Percentiles rank a stretch among this genome's conserved stretches.
Evolutionary conservation across 2,113 vertebrate species (phyloP).

Genomic region (Ondatra zibethicus): DNA sequence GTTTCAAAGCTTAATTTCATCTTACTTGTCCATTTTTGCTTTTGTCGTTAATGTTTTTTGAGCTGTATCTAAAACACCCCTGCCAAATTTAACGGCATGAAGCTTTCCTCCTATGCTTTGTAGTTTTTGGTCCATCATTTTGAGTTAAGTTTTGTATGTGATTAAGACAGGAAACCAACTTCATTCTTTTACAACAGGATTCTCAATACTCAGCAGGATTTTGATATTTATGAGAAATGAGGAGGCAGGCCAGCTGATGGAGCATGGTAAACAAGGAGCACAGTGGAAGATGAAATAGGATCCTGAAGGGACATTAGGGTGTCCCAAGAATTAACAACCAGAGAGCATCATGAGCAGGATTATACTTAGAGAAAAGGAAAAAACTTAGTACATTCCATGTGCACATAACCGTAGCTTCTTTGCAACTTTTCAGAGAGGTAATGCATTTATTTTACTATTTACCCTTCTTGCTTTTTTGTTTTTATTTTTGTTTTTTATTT

Average conservation of each 20-base stretch:
- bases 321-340: not conserved
- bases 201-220: not conserved
- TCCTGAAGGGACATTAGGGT: not conserved
- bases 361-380: not conserved
- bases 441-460: conserved; percentile 52
- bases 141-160: not conserved
- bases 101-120: not conserved
- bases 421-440: conserved; percentile 45
- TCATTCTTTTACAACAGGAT: not conserved
- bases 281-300: not conserved
- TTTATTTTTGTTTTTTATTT: not conserved
- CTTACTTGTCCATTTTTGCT: not conserved
- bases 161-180: not conserved
- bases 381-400: conserved; percentile 51
- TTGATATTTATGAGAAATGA: not conserved
- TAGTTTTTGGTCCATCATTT: not conserved
- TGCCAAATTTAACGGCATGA: not conserved
- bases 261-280: not conserved
- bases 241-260: not conserved
- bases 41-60: not conserved
- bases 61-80: not conserved
- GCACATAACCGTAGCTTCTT: conserved; percentile 14
- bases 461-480: conserved; percentile 44
- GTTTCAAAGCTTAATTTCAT: not conserved
- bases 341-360: not conserved